Evolutionary conservation across 1,140 invertebrate species (phyloP).

Genomic region (Leptopilina boulardi): DNA sequence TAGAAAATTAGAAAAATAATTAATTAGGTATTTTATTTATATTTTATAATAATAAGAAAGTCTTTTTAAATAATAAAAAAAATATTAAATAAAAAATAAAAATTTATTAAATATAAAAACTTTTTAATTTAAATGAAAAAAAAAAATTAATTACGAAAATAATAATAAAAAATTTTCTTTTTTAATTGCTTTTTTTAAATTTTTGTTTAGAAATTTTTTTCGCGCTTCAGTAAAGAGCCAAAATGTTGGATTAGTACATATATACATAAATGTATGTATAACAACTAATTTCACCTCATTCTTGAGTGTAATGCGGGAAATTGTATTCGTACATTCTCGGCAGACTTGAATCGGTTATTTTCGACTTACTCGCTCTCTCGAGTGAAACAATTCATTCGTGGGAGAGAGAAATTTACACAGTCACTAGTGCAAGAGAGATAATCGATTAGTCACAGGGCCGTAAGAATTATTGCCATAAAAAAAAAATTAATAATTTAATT

Average conservation of each 20-base stretch:
- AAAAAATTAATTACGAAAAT: neutral
- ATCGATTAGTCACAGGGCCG: neutral
- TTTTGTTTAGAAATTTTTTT: neutral
- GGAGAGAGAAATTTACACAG: conserved; percentile 35
- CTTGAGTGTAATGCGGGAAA: conserved; percentile 40
- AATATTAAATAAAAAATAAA: too few relatives aligned
- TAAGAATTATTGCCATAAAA: neutral
- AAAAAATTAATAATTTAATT: too few relatives aligned
- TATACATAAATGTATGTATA: neutral
- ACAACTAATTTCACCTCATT: neutral
- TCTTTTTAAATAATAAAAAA: too few relatives aligned
- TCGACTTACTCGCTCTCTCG: conserved; percentile 25
- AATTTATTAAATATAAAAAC: too few relatives aligned
- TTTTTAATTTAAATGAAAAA: too few relatives aligned
- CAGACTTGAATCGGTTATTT: conserved; percentile 28
- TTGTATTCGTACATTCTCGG: conserved; percentile 44
- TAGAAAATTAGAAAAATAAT: too few relatives aligned
- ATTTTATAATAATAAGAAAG: too few relatives aligned
- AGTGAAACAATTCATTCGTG: conserved; percentile 22
- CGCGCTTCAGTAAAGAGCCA: neutral
- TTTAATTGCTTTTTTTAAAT: neutral
- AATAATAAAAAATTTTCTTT: neutral
- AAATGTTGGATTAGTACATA: neutral
- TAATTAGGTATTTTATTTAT: too few relatives aligned
- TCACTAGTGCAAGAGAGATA: neutral